A percentile compares a stretch with the other conserved stretches of the same genome.
These are phyloP conservation scores for Choloepus didactylus DNA, from an alignment of 2,797 vertebrate species.

Conservation along the genomic window DNA sequence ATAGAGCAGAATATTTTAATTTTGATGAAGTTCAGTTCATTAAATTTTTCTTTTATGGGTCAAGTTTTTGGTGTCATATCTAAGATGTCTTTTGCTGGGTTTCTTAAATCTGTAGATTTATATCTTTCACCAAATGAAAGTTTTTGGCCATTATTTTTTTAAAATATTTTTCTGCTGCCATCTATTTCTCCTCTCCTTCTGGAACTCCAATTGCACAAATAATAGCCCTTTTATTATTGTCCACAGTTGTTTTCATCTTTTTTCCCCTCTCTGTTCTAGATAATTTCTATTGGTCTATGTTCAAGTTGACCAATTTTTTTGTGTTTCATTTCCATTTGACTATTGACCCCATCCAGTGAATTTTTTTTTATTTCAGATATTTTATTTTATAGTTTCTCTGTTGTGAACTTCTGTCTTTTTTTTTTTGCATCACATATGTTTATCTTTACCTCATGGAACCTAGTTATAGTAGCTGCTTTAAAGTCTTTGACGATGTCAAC, in stretches of 20 bases:
- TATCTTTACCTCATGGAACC: not conserved
- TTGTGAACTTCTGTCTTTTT: not conserved
- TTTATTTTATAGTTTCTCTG: not conserved
- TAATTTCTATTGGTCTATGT: not conserved
- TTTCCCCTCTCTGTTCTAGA: not conserved
- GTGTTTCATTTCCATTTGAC: not conserved
- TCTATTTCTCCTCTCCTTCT: not conserved
- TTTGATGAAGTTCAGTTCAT: not conserved
- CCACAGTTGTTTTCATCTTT: not conserved
- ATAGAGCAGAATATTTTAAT: not conserved
- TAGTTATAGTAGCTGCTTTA: not conserved
- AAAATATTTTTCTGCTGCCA: not conserved
- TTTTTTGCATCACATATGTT: not conserved
- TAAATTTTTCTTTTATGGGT: not conserved
- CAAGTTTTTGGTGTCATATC: not conserved
- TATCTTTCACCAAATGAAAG: not conserved
- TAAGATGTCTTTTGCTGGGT: not conserved
- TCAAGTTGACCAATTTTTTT: not conserved
- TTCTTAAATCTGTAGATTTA: conserved; percentile 5
- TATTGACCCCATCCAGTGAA: not conserved
- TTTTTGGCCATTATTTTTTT: not conserved
- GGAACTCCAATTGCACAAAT: not conserved
- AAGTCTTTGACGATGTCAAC: not conserved
- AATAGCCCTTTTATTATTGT: not conserved
- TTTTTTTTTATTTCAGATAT: not conserved